A percentile compares a stretch with the other conserved stretches of the same genome.
Evolutionary conservation across 2,113 vertebrate species (phyloP).

Genomic region (Cephalopholis sonnerati): DNA sequence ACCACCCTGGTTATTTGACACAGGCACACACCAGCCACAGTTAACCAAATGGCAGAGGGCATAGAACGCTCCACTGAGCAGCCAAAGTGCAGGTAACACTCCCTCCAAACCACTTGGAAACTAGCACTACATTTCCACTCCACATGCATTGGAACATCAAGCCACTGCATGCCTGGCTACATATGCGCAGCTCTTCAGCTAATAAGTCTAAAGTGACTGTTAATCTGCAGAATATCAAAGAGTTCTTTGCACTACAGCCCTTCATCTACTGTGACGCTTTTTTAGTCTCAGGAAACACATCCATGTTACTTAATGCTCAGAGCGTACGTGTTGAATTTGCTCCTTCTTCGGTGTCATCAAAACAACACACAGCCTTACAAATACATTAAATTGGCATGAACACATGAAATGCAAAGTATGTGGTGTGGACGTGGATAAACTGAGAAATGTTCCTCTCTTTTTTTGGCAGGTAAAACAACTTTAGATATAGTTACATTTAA

Average conservation of each 20-base stretch:
- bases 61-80: slow-evolving; percentile 61
- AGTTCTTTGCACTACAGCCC: slow-evolving; percentile 43
- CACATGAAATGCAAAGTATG: neutral
- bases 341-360: slow-evolving; percentile 38
- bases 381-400: neutral
- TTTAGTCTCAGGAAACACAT: slow-evolving; percentile 26
- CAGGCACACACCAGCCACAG: slow-evolving; percentile 34
- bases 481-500: neutral
- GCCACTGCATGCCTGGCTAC: slow-evolving; percentile 12
- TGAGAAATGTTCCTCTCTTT: neutral
- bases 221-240: slow-evolving; percentile 60
- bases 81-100: slow-evolving; percentile 76
- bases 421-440: slow-evolving; percentile 1
- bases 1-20: slow-evolving; percentile 44
- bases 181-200: slow-evolving; percentile 33
- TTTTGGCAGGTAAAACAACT: neutral
- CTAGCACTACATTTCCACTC: slow-evolving; percentile 75
- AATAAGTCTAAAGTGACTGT: slow-evolving; percentile 61
- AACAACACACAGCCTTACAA: slow-evolving; percentile 4
- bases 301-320: slow-evolving; percentile 25
- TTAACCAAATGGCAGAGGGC: slow-evolving; percentile 56
- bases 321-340: slow-evolving; percentile 43
- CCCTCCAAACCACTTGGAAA: slow-evolving; percentile 76
- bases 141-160: slow-evolving; percentile 16
- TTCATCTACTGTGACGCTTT: slow-evolving; percentile 34